Evolutionary conservation across 2,113 vertebrate species (phyloP).

Genomic region (Gambusia holbrooki): DNA sequence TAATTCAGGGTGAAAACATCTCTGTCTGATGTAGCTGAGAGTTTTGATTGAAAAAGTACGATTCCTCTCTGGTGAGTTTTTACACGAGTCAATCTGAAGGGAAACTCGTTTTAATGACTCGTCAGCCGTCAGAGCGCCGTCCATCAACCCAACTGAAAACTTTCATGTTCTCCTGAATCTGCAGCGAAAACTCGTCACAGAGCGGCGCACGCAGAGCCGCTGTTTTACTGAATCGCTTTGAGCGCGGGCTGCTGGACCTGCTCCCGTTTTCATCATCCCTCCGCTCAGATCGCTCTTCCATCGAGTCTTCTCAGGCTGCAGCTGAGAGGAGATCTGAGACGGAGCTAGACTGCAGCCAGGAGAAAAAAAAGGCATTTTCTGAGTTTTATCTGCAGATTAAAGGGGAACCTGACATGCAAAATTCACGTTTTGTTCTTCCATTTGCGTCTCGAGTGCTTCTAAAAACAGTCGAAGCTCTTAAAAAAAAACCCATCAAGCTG

Average conservation of each 20-base stretch:
- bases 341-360: not conserved
- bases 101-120: conserved; percentile 43
- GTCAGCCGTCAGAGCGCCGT: conserved; percentile 23
- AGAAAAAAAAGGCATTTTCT: not conserved
- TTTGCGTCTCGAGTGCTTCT: no score
- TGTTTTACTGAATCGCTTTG: conserved; percentile 12
- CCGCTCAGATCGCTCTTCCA: conserved; percentile 6
- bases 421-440: no score
- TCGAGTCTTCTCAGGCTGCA: not conserved
- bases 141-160: conserved; percentile 21
- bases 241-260: not conserved
- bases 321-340: not conserved
- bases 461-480: no score
- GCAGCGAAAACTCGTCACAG: not conserved
- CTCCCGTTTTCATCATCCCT: conserved; percentile 9
- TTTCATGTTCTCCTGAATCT: conserved; percentile 24
- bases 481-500: no score
- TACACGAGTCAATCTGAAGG: conserved; percentile 16
- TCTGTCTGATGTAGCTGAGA: not conserved
- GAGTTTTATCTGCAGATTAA: not conserved
- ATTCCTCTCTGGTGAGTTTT: not conserved
- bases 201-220: conserved; percentile 2
- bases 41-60: not conserved
- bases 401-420: not conserved
- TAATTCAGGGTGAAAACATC: no score